Conservation (phyloP, 1,140 invertebrate genomes). For the Leptoteleia sp. region DNA sequence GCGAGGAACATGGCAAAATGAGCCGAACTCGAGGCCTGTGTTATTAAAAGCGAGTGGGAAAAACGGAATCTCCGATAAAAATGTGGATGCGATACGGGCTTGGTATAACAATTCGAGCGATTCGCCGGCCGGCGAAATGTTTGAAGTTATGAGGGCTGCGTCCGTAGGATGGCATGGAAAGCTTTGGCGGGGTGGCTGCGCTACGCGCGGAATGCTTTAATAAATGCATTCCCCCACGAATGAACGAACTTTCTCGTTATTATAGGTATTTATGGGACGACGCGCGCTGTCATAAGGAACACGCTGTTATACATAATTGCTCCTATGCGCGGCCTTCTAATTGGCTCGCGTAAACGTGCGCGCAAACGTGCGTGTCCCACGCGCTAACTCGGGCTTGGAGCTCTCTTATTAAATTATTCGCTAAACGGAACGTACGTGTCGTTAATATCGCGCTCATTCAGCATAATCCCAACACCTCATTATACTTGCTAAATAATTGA, state of each 20-base stretch:
- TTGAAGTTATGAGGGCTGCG: constrained; percentile 71
- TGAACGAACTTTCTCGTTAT: constrained; percentile 72
- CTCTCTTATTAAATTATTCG: constrained; percentile 59
- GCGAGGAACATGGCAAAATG: background rate
- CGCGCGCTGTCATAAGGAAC: constrained; percentile 64
- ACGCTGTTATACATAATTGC: constrained; percentile 63
- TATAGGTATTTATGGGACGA: constrained; percentile 66
- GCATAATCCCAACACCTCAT: constrained; percentile 58
- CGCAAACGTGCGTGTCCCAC: constrained; percentile 54
- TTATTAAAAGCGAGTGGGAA: constrained; percentile 50
- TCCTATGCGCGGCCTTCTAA: constrained; percentile 52
- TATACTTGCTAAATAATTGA: constrained; percentile 61
- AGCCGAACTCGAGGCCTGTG: background rate
- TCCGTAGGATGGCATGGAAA: constrained; percentile 60
- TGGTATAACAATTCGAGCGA: constrained; percentile 72
- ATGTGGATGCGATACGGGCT: constrained; percentile 55
- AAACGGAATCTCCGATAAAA: constrained; percentile 65
- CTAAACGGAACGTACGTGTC: constrained; percentile 51
- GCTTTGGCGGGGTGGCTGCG: constrained; percentile 64
- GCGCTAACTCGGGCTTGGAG: constrained; percentile 37
- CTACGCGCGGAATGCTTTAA: constrained; percentile 73
- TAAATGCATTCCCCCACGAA: constrained; percentile 74
- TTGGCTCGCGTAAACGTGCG: constrained; percentile 46
- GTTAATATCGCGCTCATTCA: constrained; percentile 46
- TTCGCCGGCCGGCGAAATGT: constrained; percentile 70